phyloP scores from a whole-genome alignment of 2,113 vertebrate genomes.

The Bujurquina vittata region DNA sequence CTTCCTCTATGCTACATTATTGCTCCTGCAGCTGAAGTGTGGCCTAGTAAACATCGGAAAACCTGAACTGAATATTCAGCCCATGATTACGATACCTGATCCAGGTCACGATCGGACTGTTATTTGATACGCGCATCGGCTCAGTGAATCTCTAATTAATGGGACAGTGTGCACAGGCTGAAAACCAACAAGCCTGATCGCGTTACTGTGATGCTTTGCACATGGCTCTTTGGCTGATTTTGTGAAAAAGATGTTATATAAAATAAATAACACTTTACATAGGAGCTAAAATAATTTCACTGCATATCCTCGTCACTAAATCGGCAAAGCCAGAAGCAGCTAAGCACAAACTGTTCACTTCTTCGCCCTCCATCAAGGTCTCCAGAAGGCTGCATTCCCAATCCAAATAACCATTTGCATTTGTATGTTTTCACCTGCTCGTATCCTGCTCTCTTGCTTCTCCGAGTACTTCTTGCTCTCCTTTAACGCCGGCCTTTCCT shows the following conservation, averaged over 20 bases:
- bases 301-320: not conserved
- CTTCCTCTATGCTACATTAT: no score
- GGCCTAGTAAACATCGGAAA: not conserved
- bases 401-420: not conserved
- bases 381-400: no score
- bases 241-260: not conserved
- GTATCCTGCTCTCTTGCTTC: slow-evolving; percentile 36
- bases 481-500: not conserved
- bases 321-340: not conserved
- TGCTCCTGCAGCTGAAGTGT: not conserved
- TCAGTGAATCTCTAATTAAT: not conserved
- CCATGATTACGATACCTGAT: not conserved
- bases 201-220: not conserved
- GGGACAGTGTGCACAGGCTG: not conserved
- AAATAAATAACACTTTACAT: no score
- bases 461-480: slow-evolving; percentile 43
- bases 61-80: no score
- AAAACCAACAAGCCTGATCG: not conserved
- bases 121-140: not conserved
- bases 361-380: no score
- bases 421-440: slow-evolving; percentile 43
- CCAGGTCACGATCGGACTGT: not conserved
- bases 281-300: not conserved
- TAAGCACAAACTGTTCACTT: no score
- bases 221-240: not conserved